Base-by-base conservation (phyloP, 2,888 invertebrate genomes). In the Polydrusus cervinus region DNA sequence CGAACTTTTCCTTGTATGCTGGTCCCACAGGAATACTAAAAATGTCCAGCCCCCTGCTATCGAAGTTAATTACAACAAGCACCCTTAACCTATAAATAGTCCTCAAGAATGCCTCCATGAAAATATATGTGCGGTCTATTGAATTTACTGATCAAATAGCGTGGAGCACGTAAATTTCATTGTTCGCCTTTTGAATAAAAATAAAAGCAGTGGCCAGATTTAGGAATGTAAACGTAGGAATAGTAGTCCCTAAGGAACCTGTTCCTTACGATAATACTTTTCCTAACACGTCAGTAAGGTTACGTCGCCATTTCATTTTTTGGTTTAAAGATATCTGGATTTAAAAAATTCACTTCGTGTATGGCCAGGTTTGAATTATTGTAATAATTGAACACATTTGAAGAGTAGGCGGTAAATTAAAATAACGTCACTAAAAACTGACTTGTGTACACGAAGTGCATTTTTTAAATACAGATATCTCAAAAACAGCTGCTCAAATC, bases 61-160 rank as follows among this genome's bases (percentile, higher is more conserved):
- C 57, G 16, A 16, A 60, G 57, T 60, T 60, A 60, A 60, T 60
- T 60, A 60, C 57, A 57, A 25, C 38, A 16, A 38, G 18, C 38
- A 38, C 57, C 57, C 57, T 60, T 60, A 60, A 60, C 38, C 38
- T 60, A 60, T 60, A 60, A 60, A 60, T 60, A 60, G 57, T 38
- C 57, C 38, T 60, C 57, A 60, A 60, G 57, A 60, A 60, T 38
- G 16, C 57, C 38, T 16, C 10, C 38, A 60, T 60, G 57, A 60
- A 60, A 60, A 60, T 60, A 60, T 60, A 60, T 60, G 57, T 60
- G 57, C 57, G 57, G 57, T 60, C 34, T 60, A 60, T 60, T 60
- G 38, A 60, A 60, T 60, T 60, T 60, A 60, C 57, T 60, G 57
- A 38, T 38, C 38, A 38, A 38, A 60, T 9, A 8, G 53, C 53